Base-by-base conservation (phyloP, 2,797 vertebrate species). In the Halcyon badia region DNA sequence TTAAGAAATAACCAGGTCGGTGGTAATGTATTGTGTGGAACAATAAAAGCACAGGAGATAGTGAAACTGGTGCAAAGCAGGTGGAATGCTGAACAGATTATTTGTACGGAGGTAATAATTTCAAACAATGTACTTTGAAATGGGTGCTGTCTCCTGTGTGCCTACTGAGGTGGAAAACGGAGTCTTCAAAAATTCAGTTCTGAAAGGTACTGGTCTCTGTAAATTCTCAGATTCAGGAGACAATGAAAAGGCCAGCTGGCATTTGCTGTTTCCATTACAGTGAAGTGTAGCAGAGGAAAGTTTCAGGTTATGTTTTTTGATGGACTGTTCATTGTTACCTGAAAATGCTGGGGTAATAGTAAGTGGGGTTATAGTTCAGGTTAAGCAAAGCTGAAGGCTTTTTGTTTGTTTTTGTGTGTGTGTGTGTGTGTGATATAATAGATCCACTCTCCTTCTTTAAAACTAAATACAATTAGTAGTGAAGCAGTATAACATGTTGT, bases 251-350 rank as follows among this genome's bases (percentile, higher is more conserved):
- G 42, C 46, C 78, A 81, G 11, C 65, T 89, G 91, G 49, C 41
- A 37, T 84, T 85, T 85, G 44, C 82, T 75, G 49, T 41, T 83
- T 94, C 70, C 52, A 58, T 76, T 83, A 10, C 28, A 39, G 39
- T 91, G 12, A 58, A 64, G 31, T 21, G 46, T 60, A 68, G 41
- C 69, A 61, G 71, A n/a, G 19, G 61, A 76, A 95, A 51, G 66
- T 88, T 95, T 61, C 84, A 91, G 54, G 33, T 94, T 85, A 16
- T 72, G 56, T 64, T 80, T 56, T 97, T 90, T 78, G 78, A 93
- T 69, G 26, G 84, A 90, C 79, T 93, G 71, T 54, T 83, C 94
- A 77, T 79, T 95, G 83, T 91, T 95, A 79, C 48, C 44, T 65
- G 93, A 42, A 86, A 94, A 54, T 46, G 14, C 33, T 41, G 24